A percentile compares a stretch with the other conserved stretches of the same genome.
These are phyloP conservation scores for Cossypha caffra DNA, from an alignment of 2,797 vertebrate genomes.

Conservation along the genomic window DNA sequence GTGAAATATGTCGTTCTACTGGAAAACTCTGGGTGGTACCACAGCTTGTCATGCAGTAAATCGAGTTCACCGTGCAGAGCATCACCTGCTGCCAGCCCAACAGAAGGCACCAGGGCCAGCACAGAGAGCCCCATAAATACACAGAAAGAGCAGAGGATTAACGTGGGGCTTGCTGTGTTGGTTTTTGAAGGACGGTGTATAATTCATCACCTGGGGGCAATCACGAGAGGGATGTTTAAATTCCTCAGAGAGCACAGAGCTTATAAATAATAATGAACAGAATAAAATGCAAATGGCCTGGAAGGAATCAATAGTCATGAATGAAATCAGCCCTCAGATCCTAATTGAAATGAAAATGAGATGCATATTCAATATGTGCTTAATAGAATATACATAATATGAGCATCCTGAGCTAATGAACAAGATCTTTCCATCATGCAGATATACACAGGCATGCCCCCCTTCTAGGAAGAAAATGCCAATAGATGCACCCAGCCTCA, in stretches of 20 bases:
- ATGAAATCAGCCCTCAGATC: constrained; percentile 32
- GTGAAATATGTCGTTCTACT: background rate
- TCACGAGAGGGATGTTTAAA: constrained; percentile 32
- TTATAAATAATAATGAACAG: constrained; percentile 61
- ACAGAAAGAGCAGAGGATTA: background rate
- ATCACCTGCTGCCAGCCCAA: background rate
- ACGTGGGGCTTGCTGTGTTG: background rate
- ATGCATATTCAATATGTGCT: constrained; percentile 31
- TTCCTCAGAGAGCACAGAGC: constrained; percentile 29
- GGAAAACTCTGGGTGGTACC: background rate
- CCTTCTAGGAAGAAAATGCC: background rate
- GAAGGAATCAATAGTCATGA: constrained; percentile 47
- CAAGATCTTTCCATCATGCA: background rate
- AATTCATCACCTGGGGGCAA: constrained; percentile 53
- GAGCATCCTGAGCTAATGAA: constrained; percentile 22
- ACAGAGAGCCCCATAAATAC: background rate
- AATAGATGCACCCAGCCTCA: background rate
- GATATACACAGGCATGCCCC: background rate
- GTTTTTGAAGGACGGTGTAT: constrained; percentile 18
- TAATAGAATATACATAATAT: constrained; percentile 31
- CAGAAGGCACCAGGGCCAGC: background rate
- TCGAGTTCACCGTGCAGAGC: background rate
- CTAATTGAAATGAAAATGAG: constrained; percentile 56
- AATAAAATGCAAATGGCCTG: constrained; percentile 54
- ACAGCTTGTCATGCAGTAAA: background rate